Conservation (phyloP, 2,888 invertebrate genomes). For the Mesochorus sp. region DNA sequence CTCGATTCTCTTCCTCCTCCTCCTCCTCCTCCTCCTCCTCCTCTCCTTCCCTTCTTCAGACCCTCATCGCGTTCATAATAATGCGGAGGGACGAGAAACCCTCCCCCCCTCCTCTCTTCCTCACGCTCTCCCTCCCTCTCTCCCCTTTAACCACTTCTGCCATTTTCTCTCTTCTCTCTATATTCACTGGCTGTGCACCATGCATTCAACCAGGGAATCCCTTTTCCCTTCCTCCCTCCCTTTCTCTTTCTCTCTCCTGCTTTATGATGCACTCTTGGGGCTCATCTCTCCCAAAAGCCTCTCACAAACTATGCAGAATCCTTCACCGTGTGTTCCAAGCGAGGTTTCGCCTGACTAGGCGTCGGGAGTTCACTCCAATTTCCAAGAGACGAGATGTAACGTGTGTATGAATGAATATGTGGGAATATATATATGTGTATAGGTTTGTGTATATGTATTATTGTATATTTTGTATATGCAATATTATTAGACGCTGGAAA, state of each 20-base stretch:
- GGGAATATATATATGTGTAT: background rate
- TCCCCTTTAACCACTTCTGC: constrained; percentile 44
- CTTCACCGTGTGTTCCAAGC: constrained; percentile 5
- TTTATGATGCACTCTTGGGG: constrained; percentile 28
- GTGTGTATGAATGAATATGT: constrained; percentile 1
- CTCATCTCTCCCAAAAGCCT: constrained; percentile 39
- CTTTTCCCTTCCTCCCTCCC: constrained; percentile 7
- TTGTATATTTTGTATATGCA: too few relatives aligned
- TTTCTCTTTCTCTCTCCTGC: background rate
- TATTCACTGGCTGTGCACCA: constrained; percentile 64
- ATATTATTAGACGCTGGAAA: too few relatives aligned
- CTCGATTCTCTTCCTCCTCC: constrained; percentile 25
- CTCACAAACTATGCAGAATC: constrained; percentile 36
- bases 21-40: constrained; percentile 19
- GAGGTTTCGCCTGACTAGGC: constrained; percentile 34
- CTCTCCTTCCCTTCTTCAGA: constrained; percentile 23
- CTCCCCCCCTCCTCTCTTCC: constrained; percentile 50
- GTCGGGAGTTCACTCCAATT: constrained; percentile 39
- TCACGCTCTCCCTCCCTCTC: too few relatives aligned
- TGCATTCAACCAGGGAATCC: constrained; percentile 50
- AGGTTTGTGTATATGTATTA: background rate
- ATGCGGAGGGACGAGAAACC: constrained; percentile 49
- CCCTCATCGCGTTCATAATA: constrained; percentile 65
- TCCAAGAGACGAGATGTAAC: constrained; percentile 40
- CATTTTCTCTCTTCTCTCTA: constrained; percentile 54